Evolutionary conservation across 2,113 vertebrate species (phyloP).

Genomic region (Ictalurus punctatus): DNA sequence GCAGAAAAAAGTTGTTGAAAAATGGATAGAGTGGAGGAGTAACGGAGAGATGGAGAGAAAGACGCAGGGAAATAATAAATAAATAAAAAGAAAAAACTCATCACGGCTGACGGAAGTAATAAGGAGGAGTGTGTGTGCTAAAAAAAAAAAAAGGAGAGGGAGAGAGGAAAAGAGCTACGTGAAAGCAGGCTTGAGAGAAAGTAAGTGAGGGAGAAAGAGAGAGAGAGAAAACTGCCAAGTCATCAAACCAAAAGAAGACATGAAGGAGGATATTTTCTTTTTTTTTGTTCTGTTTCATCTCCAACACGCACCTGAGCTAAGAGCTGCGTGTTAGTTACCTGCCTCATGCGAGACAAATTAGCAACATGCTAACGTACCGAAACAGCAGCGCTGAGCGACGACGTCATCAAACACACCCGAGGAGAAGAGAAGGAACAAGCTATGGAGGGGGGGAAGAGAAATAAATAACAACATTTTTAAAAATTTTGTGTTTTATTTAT

Average conservation of each 20-base stretch:
- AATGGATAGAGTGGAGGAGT: not conserved
- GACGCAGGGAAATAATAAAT: not conserved
- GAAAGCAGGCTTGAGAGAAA: slow-evolving; percentile 10
- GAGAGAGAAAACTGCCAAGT: not conserved
- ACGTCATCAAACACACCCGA: not conserved
- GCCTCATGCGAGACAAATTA: too few species aligned
- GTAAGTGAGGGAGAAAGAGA: slow-evolving; percentile 24
- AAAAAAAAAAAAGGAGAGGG: not conserved
- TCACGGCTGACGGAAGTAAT: not conserved
- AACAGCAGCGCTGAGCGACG: not conserved
- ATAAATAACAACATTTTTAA: too few species aligned
- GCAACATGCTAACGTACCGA: not conserved
- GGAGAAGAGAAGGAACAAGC: too few species aligned
- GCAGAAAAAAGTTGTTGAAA: not conserved
- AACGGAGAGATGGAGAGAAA: not conserved
- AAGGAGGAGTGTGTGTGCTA: not conserved
- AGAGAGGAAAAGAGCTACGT: not conserved
- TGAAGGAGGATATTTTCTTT: too few species aligned
- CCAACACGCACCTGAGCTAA: too few species aligned
- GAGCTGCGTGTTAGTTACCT: too few species aligned
- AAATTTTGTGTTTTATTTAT: too few species aligned
- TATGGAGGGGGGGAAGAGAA: too few species aligned
- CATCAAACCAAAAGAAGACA: not conserved
- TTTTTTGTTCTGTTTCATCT: not conserved
- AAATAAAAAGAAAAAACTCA: not conserved